Base-by-base conservation (phyloP, 2,113 vertebrate genomes). In the Mormyrus lacerda region DNA sequence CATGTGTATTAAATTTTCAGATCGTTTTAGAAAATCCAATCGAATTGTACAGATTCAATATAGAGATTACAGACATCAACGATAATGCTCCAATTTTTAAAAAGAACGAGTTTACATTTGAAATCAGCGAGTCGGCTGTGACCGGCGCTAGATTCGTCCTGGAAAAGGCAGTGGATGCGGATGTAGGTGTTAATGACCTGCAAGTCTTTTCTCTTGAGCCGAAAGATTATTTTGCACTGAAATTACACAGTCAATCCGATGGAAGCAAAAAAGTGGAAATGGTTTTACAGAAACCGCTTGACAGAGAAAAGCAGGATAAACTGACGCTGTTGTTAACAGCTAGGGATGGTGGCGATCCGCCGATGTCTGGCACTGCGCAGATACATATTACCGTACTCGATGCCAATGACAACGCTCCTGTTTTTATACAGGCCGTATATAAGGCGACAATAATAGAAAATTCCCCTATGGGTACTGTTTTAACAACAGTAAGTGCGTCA, bases 31-130 rank as follows among this genome's bases (percentile, higher is more conserved):
- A 95, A 65, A 94, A 92, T 83, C 93, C 93, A 31, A 92, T 95
- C 90, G 94, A 95, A 91, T 91, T 94, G 51, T 95, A 95, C 87
- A 95, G 94, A 8, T 91, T 97, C 42, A 96, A 96, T 90, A 94
- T 97, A 42, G 95, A 97, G 93, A 94, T 97, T 89, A 91, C 95
- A 91, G 97, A 97, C 89, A 86, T 97, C 85, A 97, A 97, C 1
- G 97, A 95, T 61, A 95, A 96, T 15, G 1, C 90, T 6, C 93
- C 93, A 0, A 10, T 92, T 2, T 95, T 96, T 79, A 89, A 89
- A 5, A 76, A 3, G 15, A 94, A 89, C 4, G 85, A 24, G 48
- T 91, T 94, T 3, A 91, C 85, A 9, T 79, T 94, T 47, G 90
- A 91, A 47, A 93, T 96, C 45, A 58, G 4, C 0, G 95, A 96